Conservation (phyloP, 2,797 vertebrate genomes). For the Pelodytes ibericus region DNA sequence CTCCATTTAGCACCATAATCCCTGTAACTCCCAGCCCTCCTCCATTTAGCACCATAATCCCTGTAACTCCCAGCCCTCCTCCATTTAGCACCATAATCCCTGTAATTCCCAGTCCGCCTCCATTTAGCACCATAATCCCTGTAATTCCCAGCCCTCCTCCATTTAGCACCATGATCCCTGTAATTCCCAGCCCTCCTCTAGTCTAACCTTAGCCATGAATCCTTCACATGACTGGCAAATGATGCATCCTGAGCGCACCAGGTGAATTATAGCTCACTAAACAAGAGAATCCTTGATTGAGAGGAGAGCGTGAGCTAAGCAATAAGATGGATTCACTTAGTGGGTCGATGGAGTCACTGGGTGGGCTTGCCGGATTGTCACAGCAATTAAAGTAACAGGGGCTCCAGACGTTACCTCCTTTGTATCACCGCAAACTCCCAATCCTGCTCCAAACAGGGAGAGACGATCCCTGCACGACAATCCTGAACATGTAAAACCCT, state of each 20-base stretch:
- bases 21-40: too few relatives aligned
- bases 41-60: too few relatives aligned
- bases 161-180: constrained; percentile 2
- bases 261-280: constrained; percentile 36
- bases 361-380: constrained; percentile 20
- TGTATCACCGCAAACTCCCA: too few relatives aligned
- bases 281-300: constrained; percentile 46
- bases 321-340: constrained; percentile 50
- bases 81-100: too few relatives aligned
- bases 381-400: constrained; percentile 19
- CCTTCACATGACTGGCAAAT: constrained; percentile 18
- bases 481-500: too few relatives aligned
- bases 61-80: too few relatives aligned
- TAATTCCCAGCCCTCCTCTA: constrained; percentile 9
- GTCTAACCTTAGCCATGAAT: constrained; percentile 18
- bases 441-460: too few relatives aligned
- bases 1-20: too few relatives aligned
- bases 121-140: too few relatives aligned
- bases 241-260: constrained; percentile 19
- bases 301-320: neutral
- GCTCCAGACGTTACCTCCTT: too few relatives aligned
- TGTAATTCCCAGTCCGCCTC: too few relatives aligned
- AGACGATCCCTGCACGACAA: too few relatives aligned
- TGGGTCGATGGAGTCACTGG: constrained; percentile 40
- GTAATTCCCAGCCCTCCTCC: neutral